A percentile compares a stretch with the other conserved stretches of the same genome.
Conservation (phyloP, 2,797 vertebrate species). For the Enteromius paludinosus region DNA sequence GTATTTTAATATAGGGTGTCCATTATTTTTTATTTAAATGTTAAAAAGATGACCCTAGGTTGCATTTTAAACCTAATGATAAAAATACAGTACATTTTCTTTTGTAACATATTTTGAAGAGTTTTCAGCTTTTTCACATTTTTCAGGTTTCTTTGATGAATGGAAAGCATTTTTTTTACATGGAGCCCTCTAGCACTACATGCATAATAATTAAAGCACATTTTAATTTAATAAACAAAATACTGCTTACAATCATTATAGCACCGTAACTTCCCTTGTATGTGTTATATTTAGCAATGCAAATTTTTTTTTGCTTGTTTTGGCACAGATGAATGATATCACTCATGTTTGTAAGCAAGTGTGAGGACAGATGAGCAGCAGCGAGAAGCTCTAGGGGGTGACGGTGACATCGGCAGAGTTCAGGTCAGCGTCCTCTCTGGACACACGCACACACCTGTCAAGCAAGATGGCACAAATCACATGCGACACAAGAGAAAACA, state of each 20-base stretch:
- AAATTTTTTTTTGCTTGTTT: neutral
- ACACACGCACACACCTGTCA: conserved; percentile 42
- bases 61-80: neutral
- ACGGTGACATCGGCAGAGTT: conserved; percentile 7
- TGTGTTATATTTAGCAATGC: neutral
- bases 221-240: neutral
- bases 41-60: neutral
- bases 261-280: neutral
- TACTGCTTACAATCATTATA: neutral
- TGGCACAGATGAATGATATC: conserved; percentile 1
- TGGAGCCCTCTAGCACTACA: neutral
- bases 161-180: neutral
- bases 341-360: conserved; percentile 13
- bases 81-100: neutral
- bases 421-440: conserved; percentile 30
- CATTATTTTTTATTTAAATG: neutral
- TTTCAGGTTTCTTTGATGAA: neutral
- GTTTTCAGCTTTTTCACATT: neutral
- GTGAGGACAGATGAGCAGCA: conserved; percentile 6
- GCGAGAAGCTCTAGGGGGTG: conserved; percentile 6
- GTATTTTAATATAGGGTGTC: neutral
- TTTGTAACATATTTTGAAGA: neutral
- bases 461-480: conserved; percentile 45
- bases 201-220: neutral
- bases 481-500: conserved; percentile 44